These are phyloP conservation scores for Chrysogorgia sp. DNA, from an alignment of 92 coral and sea anemone species.

Conservation along the genomic window DNA sequence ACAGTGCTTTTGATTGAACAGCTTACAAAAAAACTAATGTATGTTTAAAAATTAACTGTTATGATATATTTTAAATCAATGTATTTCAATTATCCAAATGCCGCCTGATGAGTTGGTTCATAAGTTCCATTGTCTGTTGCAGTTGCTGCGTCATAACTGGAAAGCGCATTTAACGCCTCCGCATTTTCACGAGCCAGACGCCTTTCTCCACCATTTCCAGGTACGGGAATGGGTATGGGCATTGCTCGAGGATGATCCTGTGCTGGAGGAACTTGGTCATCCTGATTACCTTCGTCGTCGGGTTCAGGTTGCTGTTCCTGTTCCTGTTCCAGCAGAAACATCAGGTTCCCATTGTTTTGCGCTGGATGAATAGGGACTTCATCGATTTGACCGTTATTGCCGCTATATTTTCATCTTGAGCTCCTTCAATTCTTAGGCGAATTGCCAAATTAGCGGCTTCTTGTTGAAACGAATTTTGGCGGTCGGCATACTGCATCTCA, in stretches of 20 bases:
- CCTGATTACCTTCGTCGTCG: neutral
- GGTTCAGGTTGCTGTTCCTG: no score
- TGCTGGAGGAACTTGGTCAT: neutral
- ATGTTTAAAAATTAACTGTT: no score
- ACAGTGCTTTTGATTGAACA: neutral
- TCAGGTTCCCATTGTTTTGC: no score
- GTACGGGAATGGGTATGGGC: slow-evolving; percentile 11
- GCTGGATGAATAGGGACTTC: no score
- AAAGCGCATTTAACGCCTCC: slow-evolving; percentile 7
- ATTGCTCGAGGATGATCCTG: no score
- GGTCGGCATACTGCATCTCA: no score
- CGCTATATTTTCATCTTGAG: no score
- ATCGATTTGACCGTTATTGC: no score
- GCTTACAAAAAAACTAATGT: no score
- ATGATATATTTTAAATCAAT: no score
- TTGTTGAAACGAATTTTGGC: neutral
- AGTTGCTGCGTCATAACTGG: neutral
- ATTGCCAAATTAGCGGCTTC: slow-evolving; percentile 12
- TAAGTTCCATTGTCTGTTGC: slow-evolving; percentile 18
- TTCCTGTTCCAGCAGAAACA: no score
- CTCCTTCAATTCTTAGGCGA: neutral
- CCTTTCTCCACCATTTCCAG: neutral
- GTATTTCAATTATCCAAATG: neutral
- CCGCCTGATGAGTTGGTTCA: slow-evolving; percentile 7
- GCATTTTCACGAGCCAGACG: slow-evolving; percentile 23